Evolutionary conservation across 1,140 invertebrate species (phyloP).

Genomic region (Rhysida immarginata): DNA sequence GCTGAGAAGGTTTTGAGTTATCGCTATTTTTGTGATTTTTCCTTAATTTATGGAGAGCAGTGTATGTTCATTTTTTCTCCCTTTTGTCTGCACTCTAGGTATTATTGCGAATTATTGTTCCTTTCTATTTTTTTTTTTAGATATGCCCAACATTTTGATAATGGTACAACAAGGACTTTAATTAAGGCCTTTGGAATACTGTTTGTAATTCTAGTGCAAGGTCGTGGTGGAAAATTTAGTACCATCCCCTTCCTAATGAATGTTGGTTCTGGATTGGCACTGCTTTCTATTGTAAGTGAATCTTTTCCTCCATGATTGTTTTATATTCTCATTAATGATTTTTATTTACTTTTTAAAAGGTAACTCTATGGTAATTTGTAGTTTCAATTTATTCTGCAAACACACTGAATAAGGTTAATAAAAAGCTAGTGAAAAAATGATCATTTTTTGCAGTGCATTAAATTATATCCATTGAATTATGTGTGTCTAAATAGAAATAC

Average conservation of each 20-base stretch:
- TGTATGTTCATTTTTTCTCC: slow-evolving; percentile 7
- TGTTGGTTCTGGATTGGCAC: slow-evolving; percentile 36
- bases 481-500: too few relatives aligned
- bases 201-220: slow-evolving; percentile 35
- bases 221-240: slow-evolving; percentile 35
- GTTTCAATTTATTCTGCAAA: too few relatives aligned
- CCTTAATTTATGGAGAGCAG: too few relatives aligned
- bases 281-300: slow-evolving; percentile 36
- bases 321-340: too few relatives aligned
- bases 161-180: slow-evolving; percentile 28
- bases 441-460: too few relatives aligned
- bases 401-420: too few relatives aligned
- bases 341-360: too few relatives aligned
- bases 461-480: too few relatives aligned
- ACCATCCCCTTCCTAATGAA: slow-evolving; percentile 34
- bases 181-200: slow-evolving; percentile 38
- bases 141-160: slow-evolving; percentile 32
- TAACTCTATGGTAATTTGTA: too few relatives aligned
- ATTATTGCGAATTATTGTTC: too few relatives aligned
- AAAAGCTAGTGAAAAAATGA: too few relatives aligned
- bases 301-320: too few relatives aligned
- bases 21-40: slow-evolving; percentile 3
- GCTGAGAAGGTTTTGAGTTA: slow-evolving; percentile 4
- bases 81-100: slow-evolving; percentile 3
- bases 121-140: slow-evolving; percentile 18